phyloP scores from a whole-genome alignment of 1,140 invertebrate genomes.

The Caenorhabditis briggsae region DNA sequence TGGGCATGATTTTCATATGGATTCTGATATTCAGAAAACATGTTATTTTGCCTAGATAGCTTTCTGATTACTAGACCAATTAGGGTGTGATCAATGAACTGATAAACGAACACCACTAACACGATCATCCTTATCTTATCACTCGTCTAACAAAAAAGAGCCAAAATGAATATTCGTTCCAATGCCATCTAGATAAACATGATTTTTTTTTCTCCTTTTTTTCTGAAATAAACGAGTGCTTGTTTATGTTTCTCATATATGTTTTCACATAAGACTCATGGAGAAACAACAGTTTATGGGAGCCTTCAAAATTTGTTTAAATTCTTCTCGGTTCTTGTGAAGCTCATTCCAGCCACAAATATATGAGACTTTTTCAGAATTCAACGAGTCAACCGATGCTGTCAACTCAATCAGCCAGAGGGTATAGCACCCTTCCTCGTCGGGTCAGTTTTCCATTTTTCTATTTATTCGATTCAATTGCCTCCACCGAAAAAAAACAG shows the following conservation, averaged over 20 bases:
- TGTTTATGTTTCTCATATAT: constrained; percentile 4
- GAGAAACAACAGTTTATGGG: no score
- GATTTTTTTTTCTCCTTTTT: no score
- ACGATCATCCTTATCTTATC: constrained; percentile 14
- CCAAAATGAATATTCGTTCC: not conserved
- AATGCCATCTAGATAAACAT: not conserved
- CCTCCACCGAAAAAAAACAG: not conserved
- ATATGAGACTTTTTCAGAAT: not conserved
- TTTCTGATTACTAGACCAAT: constrained; percentile 2
- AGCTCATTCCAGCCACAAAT: no score
- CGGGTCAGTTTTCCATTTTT: constrained; percentile 31
- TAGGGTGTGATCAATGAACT: not conserved
- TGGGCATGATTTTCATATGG: no score
- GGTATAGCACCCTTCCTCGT: constrained; percentile 39
- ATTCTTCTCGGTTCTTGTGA: no score
- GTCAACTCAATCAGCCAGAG: constrained; percentile 44
- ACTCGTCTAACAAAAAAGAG: not conserved
- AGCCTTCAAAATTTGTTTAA: no score
- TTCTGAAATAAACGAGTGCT: not conserved
- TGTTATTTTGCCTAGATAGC: not conserved
- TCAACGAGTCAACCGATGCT: constrained; percentile 42
- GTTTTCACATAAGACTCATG: not conserved
- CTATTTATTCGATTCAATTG: not conserved
- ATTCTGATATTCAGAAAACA: no score
- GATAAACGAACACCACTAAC: not conserved